Evolutionary conservation across 2,113 vertebrate species (phyloP), one percentile per base, ranked within the genome.

Genomic region (Apteryx mantelli): DNA sequence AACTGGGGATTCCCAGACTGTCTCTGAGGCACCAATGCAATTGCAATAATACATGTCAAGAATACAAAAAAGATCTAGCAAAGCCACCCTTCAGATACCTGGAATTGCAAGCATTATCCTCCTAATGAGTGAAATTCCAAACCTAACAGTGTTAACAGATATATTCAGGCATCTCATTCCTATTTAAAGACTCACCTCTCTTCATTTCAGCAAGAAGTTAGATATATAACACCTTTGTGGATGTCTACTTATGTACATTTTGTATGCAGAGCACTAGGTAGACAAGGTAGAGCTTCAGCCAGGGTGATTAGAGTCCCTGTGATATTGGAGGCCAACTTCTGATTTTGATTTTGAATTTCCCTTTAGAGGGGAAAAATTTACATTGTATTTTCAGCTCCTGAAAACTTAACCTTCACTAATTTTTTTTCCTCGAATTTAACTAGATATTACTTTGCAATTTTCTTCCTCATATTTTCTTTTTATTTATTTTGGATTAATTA

Each of bases 221-320:
- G 28, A 56, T 16, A 14, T 9, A 11, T 56, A 56, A 28, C 26
- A 9, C 53, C 55, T 56, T 30, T 56, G 55, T 30, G 55, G 52
- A 21, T 7, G 79, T 66, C 28, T 82, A 48, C 71, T 63, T 55
- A 13, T 0, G 2, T 24, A 7, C 0, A 0, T n/a, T 73, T 17
- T 60, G 30, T 7, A 14, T 30, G 40, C 36, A 84, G 53, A 58
- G 50, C 56, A 6, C 8, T 71, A 71, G 40, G 11, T 13, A 70
- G 80, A 64, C 21, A 14, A 58, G 30, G 52, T 4, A 11, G 19
- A 64, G 5, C 2, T 2, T 25, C 44, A 63, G 66, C 32, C 10
- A 38, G 25, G 12, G 24, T 32, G 30, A 46, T 6, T 18, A 46
- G 53, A 40, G 30, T 11, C 48, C 26, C 17, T 42, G 46, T 64